Conservation (phyloP, 2,888 invertebrate species). For the Tolmerus cingulatus region DNA sequence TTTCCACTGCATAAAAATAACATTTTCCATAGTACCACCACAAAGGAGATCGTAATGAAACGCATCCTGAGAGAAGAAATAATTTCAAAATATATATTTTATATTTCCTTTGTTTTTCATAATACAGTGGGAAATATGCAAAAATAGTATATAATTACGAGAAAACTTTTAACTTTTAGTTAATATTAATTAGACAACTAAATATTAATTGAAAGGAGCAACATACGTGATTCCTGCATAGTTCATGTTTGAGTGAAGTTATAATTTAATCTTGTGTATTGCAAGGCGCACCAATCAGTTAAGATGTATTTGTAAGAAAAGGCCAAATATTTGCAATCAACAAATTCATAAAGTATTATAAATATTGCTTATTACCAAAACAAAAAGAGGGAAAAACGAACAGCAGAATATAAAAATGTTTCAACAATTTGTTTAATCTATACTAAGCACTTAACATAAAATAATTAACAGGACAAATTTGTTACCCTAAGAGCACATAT, state of each 20-base stretch:
- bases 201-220: not conserved
- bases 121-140: not conserved
- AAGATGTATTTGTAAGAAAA: not conserved
- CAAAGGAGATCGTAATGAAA: not conserved
- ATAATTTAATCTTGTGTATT: not conserved
- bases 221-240: not conserved
- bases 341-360: not conserved
- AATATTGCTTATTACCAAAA: not conserved
- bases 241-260: not conserved
- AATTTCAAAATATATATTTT: not conserved
- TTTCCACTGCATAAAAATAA: not conserved
- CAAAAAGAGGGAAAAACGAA: not conserved
- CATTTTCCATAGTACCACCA: no score
- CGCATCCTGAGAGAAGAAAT: not conserved
- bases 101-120: not conserved
- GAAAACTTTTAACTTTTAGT: not conserved
- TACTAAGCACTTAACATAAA: not conserved
- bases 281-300: not conserved
- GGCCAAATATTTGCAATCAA: not conserved
- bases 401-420: not conserved
- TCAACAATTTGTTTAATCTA: not conserved
- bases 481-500: not conserved
- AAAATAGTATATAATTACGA: not conserved
- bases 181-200: not conserved
- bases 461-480: not conserved